Percentiles rank a stretch among this genome's conserved stretches.
phyloP scores from a whole-genome alignment of 1,140 invertebrate species.

The Steinernema feltiae region DNA sequence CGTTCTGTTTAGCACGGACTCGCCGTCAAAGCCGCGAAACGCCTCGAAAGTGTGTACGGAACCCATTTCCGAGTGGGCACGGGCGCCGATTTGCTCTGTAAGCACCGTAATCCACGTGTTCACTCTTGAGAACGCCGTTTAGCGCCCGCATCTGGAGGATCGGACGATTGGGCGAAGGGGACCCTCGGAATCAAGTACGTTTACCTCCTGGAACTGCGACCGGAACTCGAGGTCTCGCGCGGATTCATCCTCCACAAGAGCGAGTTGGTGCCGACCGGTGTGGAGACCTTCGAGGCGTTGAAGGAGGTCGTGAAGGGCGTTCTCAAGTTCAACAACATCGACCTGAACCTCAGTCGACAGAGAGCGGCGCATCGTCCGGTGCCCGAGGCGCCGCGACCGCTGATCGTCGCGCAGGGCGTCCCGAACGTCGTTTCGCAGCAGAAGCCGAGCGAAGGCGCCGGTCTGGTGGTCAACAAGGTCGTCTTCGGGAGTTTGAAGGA shows the following conservation, averaged over 20 bases:
- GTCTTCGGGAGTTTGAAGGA: neutral
- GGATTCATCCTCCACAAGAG: constrained; percentile 62
- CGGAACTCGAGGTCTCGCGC: constrained; percentile 41
- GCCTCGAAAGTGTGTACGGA: constrained; percentile 40
- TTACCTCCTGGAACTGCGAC: constrained; percentile 51
- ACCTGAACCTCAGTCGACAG: neutral
- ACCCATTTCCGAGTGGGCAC: constrained; percentile 49
- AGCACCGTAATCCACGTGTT: constrained; percentile 16
- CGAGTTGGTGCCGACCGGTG: constrained; percentile 68
- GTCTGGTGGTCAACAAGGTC: neutral
- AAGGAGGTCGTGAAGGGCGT: constrained; percentile 49
- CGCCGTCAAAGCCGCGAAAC: constrained; percentile 41
- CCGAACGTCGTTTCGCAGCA: neutral
- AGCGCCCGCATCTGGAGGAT: constrained; percentile 56
- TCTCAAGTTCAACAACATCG: constrained; percentile 21
- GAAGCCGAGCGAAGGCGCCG: neutral
- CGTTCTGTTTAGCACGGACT: constrained; percentile 29
- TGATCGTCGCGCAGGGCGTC: neutral
- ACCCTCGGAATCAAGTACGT: constrained; percentile 54
- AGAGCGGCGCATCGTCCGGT: neutral
- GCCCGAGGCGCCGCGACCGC: neutral
- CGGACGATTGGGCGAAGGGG: constrained; percentile 57
- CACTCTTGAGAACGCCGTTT: constrained; percentile 24
- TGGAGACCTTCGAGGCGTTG: constrained; percentile 68
- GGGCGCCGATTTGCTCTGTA: constrained; percentile 44